phyloP scores from a whole-genome alignment of 1,140 invertebrate genomes.

The Littorina saxatilis region DNA sequence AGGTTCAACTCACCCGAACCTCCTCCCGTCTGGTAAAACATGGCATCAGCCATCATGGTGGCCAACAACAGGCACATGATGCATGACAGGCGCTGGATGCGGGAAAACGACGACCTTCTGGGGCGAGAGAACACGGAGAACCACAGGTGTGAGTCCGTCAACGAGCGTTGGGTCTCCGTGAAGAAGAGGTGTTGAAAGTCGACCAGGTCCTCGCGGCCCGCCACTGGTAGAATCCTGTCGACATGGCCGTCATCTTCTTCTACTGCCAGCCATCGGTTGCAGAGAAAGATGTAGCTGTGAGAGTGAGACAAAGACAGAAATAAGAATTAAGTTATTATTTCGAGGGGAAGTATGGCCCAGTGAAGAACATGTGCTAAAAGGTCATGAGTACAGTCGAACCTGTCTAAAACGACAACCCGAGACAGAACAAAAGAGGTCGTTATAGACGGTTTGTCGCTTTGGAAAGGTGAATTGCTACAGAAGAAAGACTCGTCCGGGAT shows the following conservation, averaged over 20 bases:
- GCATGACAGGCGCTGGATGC: slow-evolving; percentile 72
- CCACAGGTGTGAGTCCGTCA: slow-evolving; percentile 74
- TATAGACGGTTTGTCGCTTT: no score
- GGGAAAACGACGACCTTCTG: slow-evolving; percentile 68
- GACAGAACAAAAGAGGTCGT: no score
- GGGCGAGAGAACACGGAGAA: slow-evolving; percentile 69
- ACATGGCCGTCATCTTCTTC: slow-evolving; percentile 72
- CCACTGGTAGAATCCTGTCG: slow-evolving; percentile 70
- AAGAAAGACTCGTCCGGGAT: no score
- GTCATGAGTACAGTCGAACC: no score
- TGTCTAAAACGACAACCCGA: no score
- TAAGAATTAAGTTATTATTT: no score
- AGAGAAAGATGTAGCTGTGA: slow-evolving; percentile 68
- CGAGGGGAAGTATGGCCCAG: not conserved
- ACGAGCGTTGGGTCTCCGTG: slow-evolving; percentile 68
- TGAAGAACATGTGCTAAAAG: not conserved
- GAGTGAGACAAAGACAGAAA: not conserved
- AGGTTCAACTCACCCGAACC: slow-evolving; percentile 39
- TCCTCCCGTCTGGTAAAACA: slow-evolving; percentile 69
- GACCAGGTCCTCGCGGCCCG: slow-evolving; percentile 65
- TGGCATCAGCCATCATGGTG: slow-evolving; percentile 74
- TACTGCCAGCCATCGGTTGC: slow-evolving; percentile 72
- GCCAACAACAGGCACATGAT: slow-evolving; percentile 71
- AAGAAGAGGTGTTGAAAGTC: slow-evolving; percentile 74
- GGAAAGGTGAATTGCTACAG: no score